Percentiles rank a stretch among this genome's conserved stretches.
Conservation (phyloP, 1,140 invertebrate genomes). For the Oppia nitens region DNA sequence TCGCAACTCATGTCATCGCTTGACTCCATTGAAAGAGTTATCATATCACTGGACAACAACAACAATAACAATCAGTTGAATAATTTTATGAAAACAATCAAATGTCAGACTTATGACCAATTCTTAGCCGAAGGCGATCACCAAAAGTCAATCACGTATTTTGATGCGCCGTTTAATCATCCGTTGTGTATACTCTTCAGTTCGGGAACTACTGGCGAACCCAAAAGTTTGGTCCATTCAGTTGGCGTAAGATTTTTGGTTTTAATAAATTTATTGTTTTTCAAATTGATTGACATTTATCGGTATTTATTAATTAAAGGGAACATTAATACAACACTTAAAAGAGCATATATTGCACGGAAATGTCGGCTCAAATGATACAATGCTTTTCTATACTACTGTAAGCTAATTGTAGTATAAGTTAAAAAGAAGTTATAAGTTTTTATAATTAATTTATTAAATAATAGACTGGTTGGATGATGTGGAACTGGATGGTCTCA, state of each 20-base stretch:
- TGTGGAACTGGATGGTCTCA: conserved; percentile 42
- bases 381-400: conserved; percentile 42
- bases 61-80: neutral
- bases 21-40: neutral
- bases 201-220: conserved; percentile 42
- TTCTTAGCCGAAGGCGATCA: conserved; percentile 21
- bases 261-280: too few relatives aligned
- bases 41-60: neutral
- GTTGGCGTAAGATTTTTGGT: conserved; percentile 35
- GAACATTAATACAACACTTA: conserved; percentile 39
- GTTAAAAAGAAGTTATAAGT: too few relatives aligned
- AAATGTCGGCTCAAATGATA: conserved; percentile 33
- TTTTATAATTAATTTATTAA: neutral
- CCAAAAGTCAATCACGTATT: conserved; percentile 28
- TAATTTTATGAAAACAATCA: neutral
- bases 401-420: conserved; percentile 26
- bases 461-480: conserved; percentile 44
- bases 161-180: conserved; percentile 41
- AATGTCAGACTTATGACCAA: conserved; percentile 4
- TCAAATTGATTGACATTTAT: too few relatives aligned
- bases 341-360: conserved; percentile 40
- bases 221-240: conserved; percentile 44
- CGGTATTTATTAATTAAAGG: conserved; percentile 25
- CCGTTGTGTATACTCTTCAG: conserved; percentile 44
- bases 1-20: neutral